phyloP scores from a whole-genome alignment of 2,113 vertebrate genomes.

The Elephas maximus region DNA sequence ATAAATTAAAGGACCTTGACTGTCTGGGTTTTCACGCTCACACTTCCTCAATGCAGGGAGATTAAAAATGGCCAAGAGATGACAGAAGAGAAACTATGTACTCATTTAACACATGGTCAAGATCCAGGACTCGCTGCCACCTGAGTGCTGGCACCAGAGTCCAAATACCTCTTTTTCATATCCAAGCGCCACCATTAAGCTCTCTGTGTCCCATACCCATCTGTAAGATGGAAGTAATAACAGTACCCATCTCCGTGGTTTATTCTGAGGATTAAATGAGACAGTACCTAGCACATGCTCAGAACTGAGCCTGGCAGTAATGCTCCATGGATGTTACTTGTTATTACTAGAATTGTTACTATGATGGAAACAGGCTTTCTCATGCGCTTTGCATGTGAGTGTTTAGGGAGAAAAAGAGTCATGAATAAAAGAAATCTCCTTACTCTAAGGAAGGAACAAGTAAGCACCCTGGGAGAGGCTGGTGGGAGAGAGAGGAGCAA shows the following conservation, averaged over 20 bases:
- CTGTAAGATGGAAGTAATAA: not conserved
- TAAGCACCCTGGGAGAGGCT: no score
- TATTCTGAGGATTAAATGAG: not conserved
- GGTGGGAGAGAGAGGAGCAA: not conserved
- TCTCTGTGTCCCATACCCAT: not conserved
- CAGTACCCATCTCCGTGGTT: not conserved
- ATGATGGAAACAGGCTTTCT: not conserved
- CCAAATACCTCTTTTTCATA: not conserved
- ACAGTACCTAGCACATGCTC: not conserved
- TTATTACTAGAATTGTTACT: not conserved
- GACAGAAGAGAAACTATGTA: not conserved
- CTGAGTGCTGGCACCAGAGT: not conserved
- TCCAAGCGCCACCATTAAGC: not conserved
- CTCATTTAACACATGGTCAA: not conserved
- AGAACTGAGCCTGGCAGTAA: not conserved
- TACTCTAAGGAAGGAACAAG: not conserved
- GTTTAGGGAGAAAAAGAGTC: not conserved
- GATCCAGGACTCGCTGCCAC: not conserved
- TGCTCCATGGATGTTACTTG: not conserved
- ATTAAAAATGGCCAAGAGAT: not conserved
- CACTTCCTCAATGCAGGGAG: not conserved
- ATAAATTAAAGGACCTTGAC: not conserved
- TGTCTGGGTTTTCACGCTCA: not conserved
- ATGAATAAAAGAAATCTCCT: not conserved
- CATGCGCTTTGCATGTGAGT: not conserved